Percentiles rank a stretch among this genome's conserved stretches.
Evolutionary conservation across 2,888 invertebrate species (phyloP).

Genomic region (Pseudococcus viburni): DNA sequence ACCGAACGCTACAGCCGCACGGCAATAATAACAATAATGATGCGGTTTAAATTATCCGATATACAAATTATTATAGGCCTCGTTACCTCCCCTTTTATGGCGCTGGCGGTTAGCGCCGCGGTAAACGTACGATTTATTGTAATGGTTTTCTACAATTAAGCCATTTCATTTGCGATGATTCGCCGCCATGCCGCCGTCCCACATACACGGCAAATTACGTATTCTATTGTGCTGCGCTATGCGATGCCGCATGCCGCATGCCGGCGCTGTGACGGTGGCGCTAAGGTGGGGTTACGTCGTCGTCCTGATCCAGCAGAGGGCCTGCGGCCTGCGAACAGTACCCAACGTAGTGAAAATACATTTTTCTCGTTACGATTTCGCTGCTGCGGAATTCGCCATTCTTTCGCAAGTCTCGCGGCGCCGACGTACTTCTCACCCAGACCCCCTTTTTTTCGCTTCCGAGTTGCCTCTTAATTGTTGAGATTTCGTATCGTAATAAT

Average conservation of each 20-base stretch:
- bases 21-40: constrained; percentile 47
- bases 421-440: too few species aligned
- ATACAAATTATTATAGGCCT: constrained; percentile 52
- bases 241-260: not conserved
- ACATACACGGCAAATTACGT: not conserved
- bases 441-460: too few species aligned
- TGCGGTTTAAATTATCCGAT: constrained; percentile 47
- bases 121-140: constrained; percentile 36
- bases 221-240: not conserved
- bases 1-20: not conserved
- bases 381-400: too few species aligned
- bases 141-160: constrained; percentile 45
- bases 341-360: too few species aligned
- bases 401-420: too few species aligned
- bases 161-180: constrained; percentile 9
- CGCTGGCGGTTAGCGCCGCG: constrained; percentile 13
- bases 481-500: too few species aligned
- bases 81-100: constrained; percentile 27
- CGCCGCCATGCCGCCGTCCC: not conserved
- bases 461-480: not conserved
- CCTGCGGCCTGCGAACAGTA: too few species aligned
- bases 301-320: too few species aligned
- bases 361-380: too few species aligned
- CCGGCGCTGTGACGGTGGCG: too few species aligned
- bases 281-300: too few species aligned